Evolutionary conservation across 2,113 vertebrate species (phyloP).

Genomic region (Fulica atra): DNA sequence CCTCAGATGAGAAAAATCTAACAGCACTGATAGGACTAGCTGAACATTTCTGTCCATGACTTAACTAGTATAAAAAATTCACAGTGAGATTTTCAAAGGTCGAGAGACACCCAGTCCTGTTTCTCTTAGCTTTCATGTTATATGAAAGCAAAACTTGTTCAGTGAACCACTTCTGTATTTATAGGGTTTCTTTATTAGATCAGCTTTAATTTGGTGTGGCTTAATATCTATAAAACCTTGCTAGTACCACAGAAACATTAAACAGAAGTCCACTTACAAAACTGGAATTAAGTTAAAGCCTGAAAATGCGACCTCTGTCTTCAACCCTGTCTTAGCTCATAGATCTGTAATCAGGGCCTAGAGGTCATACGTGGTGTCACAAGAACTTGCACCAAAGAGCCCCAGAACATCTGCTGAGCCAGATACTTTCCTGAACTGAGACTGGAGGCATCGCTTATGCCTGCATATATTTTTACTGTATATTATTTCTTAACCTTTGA

Average conservation of each 20-base stretch:
- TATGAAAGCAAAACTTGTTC: neutral
- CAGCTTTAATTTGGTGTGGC: neutral
- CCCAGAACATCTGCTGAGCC: neutral
- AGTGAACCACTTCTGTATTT: neutral
- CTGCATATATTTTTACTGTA: neutral
- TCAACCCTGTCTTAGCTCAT: neutral
- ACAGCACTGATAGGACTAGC: neutral
- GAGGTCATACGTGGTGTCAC: neutral
- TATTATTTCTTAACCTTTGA: neutral
- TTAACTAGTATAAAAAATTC: neutral
- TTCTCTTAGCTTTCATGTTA: neutral
- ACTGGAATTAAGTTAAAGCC: neutral
- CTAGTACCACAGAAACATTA: neutral
- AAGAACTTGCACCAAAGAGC: neutral
- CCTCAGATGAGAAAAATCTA: neutral
- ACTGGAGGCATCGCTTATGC: neutral
- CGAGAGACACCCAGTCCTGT: neutral
- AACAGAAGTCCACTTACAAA: neutral
- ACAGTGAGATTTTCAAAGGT: neutral
- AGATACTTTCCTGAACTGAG: neutral
- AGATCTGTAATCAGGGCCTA: neutral
- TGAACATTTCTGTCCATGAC: neutral
- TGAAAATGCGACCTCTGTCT: neutral
- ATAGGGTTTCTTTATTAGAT: neutral
- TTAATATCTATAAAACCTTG: neutral